Percentiles rank a stretch among this genome's conserved stretches.
phyloP scores from a whole-genome alignment of 2,797 vertebrate genomes.

The Vespertilio murinus region DNA sequence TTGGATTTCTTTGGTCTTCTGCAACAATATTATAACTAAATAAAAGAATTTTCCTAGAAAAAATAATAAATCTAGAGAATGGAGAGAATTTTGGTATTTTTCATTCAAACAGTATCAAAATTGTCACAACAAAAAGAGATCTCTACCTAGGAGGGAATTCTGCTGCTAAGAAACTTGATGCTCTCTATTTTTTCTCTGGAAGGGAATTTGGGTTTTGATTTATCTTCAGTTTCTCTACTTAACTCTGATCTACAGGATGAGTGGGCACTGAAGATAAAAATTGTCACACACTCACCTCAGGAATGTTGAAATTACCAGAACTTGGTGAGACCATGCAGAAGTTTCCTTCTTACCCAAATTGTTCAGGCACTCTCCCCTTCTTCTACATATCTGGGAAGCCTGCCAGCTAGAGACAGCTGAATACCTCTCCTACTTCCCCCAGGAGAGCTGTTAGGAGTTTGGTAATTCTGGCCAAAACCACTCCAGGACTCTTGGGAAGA shows the following conservation, averaged over 20 bases:
- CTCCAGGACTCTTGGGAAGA: not conserved
- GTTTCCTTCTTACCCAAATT: not conserved
- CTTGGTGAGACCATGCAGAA: not conserved
- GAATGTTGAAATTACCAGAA: not conserved
- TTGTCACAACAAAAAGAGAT: not conserved
- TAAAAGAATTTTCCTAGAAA: conserved; percentile 59
- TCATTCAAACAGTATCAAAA: not conserved
- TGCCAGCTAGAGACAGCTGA: not conserved
- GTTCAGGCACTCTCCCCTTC: not conserved
- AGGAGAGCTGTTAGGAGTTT: not conserved
- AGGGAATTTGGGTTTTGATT: not conserved
- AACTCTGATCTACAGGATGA: not conserved
- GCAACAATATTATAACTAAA: conserved; percentile 43
- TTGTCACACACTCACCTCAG: not conserved
- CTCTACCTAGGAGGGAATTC: not conserved
- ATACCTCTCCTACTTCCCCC: rapidly evolving
- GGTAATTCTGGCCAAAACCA: not conserved
- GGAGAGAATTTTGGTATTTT: not conserved
- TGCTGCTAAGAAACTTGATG: not conserved
- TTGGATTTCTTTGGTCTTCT: too few relatives aligned
- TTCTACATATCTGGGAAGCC: not conserved
- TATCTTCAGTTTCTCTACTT: not conserved
- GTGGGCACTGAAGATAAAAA: not conserved
- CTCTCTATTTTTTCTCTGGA: not conserved
- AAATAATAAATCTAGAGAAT: not conserved